These are phyloP conservation scores for Trichoplusia ni DNA, from an alignment of 1,140 invertebrate genomes.

Conservation along the genomic window DNA sequence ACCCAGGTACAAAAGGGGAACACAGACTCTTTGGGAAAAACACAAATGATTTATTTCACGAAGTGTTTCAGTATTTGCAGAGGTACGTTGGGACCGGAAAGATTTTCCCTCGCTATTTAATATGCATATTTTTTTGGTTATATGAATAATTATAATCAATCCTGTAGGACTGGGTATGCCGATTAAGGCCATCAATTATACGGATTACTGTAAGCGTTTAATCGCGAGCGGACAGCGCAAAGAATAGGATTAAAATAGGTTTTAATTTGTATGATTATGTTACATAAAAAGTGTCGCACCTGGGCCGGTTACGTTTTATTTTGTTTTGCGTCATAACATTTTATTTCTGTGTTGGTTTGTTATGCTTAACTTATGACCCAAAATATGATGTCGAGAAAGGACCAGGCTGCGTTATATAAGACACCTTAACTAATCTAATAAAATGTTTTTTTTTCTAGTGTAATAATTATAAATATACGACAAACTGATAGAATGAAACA, in stretches of 20 bases:
- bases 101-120: slow-evolving; percentile 30
- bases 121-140: slow-evolving; percentile 38
- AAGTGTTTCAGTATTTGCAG: slow-evolving; percentile 30
- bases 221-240: slow-evolving; percentile 2
- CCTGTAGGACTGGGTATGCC: neutral
- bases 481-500: too few relatives aligned
- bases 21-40: slow-evolving; percentile 7
- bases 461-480: too few relatives aligned
- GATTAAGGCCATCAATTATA: slow-evolving; percentile 29
- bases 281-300: neutral
- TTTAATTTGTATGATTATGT: slow-evolving; percentile 8
- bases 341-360: too few relatives aligned
- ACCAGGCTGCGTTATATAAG: too few relatives aligned
- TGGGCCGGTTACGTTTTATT: neutral
- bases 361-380: too few relatives aligned
- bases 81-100: neutral
- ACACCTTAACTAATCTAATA: too few relatives aligned
- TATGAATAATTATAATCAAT: slow-evolving; percentile 31
- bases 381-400: too few relatives aligned
- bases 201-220: slow-evolving; percentile 24
- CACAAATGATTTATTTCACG: slow-evolving; percentile 38
- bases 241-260: slow-evolving; percentile 21
- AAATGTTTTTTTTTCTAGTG: too few relatives aligned
- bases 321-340: neutral
- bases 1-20: slow-evolving; percentile 14